phyloP scores from a whole-genome alignment of 1,140 invertebrate genomes.

The Drosophila sulfurigaster region DNA sequence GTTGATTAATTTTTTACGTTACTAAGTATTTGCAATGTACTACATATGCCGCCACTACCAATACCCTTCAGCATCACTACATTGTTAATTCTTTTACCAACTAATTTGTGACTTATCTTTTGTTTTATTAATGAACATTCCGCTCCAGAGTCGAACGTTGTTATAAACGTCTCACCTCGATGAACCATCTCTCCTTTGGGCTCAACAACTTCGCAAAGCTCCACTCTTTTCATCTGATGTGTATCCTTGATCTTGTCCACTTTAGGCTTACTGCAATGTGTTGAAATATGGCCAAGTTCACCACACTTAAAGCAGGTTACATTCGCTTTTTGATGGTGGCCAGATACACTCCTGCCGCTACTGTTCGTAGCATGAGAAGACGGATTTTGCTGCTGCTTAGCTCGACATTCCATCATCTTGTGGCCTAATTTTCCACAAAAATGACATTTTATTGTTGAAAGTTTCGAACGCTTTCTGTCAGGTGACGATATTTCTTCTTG shows the following conservation, averaged over 20 bases:
- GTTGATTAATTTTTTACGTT: constrained; percentile 20
- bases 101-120: neutral
- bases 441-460: constrained; percentile 31
- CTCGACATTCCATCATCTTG: constrained; percentile 31
- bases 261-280: constrained; percentile 21
- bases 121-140: constrained; percentile 5
- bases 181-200: constrained; percentile 24
- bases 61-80: constrained; percentile 8
- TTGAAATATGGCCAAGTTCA: constrained; percentile 24
- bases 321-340: constrained; percentile 17
- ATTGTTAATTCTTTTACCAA: constrained; percentile 2
- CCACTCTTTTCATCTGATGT: constrained; percentile 20
- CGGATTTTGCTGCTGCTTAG: constrained; percentile 29
- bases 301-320: constrained; percentile 30
- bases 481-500: constrained; percentile 20
- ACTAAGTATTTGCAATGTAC: constrained; percentile 23
- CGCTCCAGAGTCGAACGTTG: constrained; percentile 13
- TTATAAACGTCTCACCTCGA: constrained; percentile 19
- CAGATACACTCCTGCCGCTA: constrained; percentile 19
- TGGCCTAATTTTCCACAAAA: constrained; percentile 25
- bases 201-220: constrained; percentile 30
- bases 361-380: constrained; percentile 9
- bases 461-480: constrained; percentile 22
- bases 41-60: neutral
- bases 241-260: constrained; percentile 22